Evolutionary conservation across 2,888 invertebrate species (phyloP), one percentile per base, ranked within the genome.

Genomic region (Carcina quercana): DNA sequence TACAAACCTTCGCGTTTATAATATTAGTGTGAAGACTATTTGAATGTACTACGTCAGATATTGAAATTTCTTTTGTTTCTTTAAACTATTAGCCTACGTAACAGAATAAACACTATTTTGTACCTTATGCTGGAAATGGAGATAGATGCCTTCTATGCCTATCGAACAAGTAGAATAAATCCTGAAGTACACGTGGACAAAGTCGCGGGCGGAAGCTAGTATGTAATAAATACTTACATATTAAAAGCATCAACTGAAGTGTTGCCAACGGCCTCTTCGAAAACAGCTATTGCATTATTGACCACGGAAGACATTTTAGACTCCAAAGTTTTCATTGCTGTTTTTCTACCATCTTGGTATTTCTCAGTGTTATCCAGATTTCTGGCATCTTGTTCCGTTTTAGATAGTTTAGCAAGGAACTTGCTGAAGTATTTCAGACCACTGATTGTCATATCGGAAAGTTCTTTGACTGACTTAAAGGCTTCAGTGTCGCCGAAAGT

Each of bases 161-260:
- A n/a, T n/a, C n/a, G n/a, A n/a, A n/a, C n/a, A n/a, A n/a, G n/a
- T n/a, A n/a, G n/a, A n/a, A n/a, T n/a, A n/a, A n/a, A n/a, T n/a
- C n/a, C n/a, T n/a, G n/a, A n/a, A n/a, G n/a, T n/a, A n/a, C n/a
- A n/a, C n/a, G n/a, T n/a, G n/a, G n/a, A n/a, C n/a, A n/a, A n/a
- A n/a, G n/a, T n/a, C n/a, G n/a, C n/a, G n/a, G n/a, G n/a, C n/a
- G n/a, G n/a, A n/a, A n/a, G n/a, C n/a, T n/a, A n/a, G n/a, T n/a
- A n/a, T n/a, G n/a, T n/a, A n/a, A n/a, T n/a, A n/a, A n/a, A 26
- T 42, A 75, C 82, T 78, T 60, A 85, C 85, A 74, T 48, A 40
- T 69, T 59, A 43, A 71, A 73, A 20, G 64, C 53, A 41, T 75
- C 69, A 17, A 69, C 38, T 1, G 53, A 39, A 1, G 54, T 32